Conservation (phyloP, 2,888 invertebrate genomes). For the Mythimna lalbum region DNA sequence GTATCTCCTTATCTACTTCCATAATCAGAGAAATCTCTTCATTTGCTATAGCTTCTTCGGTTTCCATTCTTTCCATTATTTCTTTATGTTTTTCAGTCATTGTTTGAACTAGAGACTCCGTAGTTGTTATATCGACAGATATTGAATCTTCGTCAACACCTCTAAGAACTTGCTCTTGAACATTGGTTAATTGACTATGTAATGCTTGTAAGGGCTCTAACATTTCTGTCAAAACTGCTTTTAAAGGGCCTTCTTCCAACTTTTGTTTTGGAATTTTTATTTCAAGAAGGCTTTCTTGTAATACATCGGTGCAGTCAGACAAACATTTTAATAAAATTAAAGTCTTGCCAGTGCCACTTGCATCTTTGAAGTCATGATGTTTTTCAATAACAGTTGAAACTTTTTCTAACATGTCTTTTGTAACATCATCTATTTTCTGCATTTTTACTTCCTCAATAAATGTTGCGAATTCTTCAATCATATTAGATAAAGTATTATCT, state of each 20-base stretch:
- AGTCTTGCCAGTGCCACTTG: conserved; percentile 75
- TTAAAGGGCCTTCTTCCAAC: conserved; percentile 70
- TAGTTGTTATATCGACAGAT: conserved; percentile 77
- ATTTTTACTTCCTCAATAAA: conserved; percentile 64
- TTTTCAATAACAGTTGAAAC: conserved; percentile 73
- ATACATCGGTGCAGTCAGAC: conserved; percentile 78
- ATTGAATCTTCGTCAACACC: conserved; percentile 76
- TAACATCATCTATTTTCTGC: conserved; percentile 54
- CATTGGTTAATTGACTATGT: conserved; percentile 75
- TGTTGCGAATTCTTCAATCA: conserved; percentile 69
- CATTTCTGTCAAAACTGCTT: conserved; percentile 77
- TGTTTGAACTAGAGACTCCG: conserved; percentile 80
- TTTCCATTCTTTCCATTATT: conserved; percentile 75
- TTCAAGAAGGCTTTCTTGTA: conserved; percentile 69
- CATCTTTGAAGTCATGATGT: conserved; percentile 78
- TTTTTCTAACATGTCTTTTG: conserved; percentile 66
- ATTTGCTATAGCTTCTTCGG: conserved; percentile 68
- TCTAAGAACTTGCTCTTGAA: conserved; percentile 79
- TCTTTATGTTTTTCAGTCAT: conserved; percentile 82
- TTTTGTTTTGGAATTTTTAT: conserved; percentile 59
- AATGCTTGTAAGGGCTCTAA: conserved; percentile 78
- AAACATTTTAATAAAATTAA: conserved; percentile 82
- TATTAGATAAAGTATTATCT: conserved; percentile 62
- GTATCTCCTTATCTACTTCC: conserved; percentile 81
- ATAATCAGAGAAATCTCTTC: conserved; percentile 76